Base-by-base conservation (phyloP, 2,888 invertebrate species). In the Apotomis betuletana region DNA sequence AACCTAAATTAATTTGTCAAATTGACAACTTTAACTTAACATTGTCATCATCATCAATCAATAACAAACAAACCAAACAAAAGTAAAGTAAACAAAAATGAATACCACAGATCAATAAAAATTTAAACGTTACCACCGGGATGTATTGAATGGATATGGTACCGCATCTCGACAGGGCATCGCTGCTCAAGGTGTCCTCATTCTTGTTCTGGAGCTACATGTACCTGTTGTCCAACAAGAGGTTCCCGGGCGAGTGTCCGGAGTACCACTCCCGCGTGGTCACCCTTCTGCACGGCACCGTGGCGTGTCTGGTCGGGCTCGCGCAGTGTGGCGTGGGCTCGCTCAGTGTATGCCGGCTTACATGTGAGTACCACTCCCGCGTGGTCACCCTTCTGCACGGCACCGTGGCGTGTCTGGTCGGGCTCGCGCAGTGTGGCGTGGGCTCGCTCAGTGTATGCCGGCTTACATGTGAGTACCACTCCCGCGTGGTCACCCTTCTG, bases 211-310 rank as follows among this genome's bases (percentile, higher is more conserved):
- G 92, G 92, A 76, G 79, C 64, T 80, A 79, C 54, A 71, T 87
- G 41, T 92, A 92, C 77, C 36, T 90, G 13, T 78, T 80, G 71
- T 83, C 81, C 52, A 72, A 79, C 2, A 72, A 78, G 9, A 67
- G 63, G 3, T 71, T 76, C 15, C 83, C 85, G 1, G 74, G 76
- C 0, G 77, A 81, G 15, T 81, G 75, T 36, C 88, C 90, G 0
- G 92, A 93, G 73, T 92, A 89, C 88, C 85, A 85, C 73, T 89
- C 90, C 0, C 80, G 92, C 36, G 76, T 81, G 12, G 79, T 92
- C 54, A 90, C 92, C 0, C 77, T 93, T 6, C 74, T 91, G 10
- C 92, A 93, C 74, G 90, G 91, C 3, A 79, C 76, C 62, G 81
- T 92, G 4, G 89, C 90, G 0, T 78, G 88, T 0, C 46, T 84